These are phyloP conservation scores for Parochlus steinenii DNA, from an alignment of 2,888 invertebrate species.

Conservation along the genomic window DNA sequence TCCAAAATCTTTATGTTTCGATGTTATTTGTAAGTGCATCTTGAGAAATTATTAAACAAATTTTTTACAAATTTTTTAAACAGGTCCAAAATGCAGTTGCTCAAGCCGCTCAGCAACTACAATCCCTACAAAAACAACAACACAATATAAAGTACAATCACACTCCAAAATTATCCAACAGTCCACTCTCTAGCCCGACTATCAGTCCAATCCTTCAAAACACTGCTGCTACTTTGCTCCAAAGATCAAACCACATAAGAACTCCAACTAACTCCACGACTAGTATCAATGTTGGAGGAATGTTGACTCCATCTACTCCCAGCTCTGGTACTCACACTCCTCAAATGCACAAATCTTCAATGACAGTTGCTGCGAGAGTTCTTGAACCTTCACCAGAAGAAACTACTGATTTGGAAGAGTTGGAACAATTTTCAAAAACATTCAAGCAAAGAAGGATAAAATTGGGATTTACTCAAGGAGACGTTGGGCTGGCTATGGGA, in stretches of 20 bases:
- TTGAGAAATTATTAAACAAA: constrained; percentile 16
- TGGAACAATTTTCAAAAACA: constrained; percentile 96
- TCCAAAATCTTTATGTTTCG: constrained; percentile 4
- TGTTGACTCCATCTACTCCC: constrained; percentile 39
- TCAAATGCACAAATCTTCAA: constrained; percentile 32
- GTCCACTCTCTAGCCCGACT: constrained; percentile 29
- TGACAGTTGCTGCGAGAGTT: constrained; percentile 41
- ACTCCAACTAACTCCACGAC: constrained; percentile 36
- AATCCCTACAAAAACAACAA: constrained; percentile 55
- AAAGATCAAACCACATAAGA: too few relatives aligned
- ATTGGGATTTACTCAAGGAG: constrained; percentile 96
- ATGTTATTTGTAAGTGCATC: too few relatives aligned
- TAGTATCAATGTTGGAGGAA: constrained; percentile 28
- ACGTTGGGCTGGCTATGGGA: constrained; percentile 97
- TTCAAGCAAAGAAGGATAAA: constrained; percentile 97
- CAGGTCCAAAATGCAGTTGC: constrained; percentile 70
- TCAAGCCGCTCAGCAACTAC: constrained; percentile 70
- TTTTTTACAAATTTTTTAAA: constrained; percentile 13
- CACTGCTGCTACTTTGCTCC: constrained; percentile 30
- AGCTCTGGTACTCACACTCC: constrained; percentile 36
- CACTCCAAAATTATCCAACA: constrained; percentile 24
- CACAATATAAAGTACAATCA: constrained; percentile 32
- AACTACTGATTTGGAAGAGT: constrained; percentile 90
- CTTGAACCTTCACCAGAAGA: constrained; percentile 80
- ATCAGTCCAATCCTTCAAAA: constrained; percentile 23